Evolutionary conservation across 2,113 vertebrate genomes (phyloP).

Genomic region (Synchiropus splendidus): DNA sequence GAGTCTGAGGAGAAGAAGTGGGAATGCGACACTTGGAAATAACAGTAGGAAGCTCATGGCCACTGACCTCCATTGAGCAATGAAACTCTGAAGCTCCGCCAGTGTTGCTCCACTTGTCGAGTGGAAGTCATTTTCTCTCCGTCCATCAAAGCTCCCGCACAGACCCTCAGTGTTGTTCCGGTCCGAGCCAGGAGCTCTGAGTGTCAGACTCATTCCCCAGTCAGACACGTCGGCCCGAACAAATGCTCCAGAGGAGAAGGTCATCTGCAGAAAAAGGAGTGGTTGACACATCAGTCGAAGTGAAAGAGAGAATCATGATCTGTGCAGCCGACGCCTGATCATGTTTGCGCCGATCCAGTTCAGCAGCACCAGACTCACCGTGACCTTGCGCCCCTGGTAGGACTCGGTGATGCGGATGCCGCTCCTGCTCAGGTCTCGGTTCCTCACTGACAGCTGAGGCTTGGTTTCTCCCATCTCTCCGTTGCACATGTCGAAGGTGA

Average conservation of each 20-base stretch:
- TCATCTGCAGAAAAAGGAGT: slow-evolving; percentile 55
- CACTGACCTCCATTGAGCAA: slow-evolving; percentile 80
- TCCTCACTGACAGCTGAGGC: slow-evolving; percentile 75
- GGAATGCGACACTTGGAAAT: slow-evolving; percentile 2
- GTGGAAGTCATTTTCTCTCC: slow-evolving; percentile 75
- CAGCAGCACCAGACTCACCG: too few relatives aligned
- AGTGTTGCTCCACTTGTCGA: slow-evolving; percentile 52
- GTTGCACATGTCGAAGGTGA: slow-evolving; percentile 83
- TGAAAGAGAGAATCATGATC: too few relatives aligned
- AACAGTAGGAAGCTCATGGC: too few relatives aligned
- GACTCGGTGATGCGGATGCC: slow-evolving; percentile 77
- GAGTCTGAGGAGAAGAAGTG: slow-evolving; percentile 61
- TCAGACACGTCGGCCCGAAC: slow-evolving; percentile 78
- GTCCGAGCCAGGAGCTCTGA: slow-evolving; percentile 75
- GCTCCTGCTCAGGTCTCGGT: slow-evolving; percentile 55
- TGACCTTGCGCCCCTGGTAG: slow-evolving; percentile 86
- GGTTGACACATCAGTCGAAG: background rate
- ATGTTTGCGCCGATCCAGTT: too few relatives aligned
- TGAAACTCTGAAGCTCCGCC: slow-evolving; percentile 58
- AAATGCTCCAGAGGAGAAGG: slow-evolving; percentile 81
- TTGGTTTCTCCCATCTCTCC: slow-evolving; percentile 71
- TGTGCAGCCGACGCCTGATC: too few relatives aligned
- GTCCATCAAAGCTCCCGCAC: slow-evolving; percentile 81
- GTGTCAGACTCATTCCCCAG: slow-evolving; percentile 86
- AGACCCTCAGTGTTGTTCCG: slow-evolving; percentile 75